A percentile compares a stretch with the other conserved stretches of the same genome.
phyloP scores from a whole-genome alignment of 2,113 vertebrate genomes.

The Struthio camelus region DNA sequence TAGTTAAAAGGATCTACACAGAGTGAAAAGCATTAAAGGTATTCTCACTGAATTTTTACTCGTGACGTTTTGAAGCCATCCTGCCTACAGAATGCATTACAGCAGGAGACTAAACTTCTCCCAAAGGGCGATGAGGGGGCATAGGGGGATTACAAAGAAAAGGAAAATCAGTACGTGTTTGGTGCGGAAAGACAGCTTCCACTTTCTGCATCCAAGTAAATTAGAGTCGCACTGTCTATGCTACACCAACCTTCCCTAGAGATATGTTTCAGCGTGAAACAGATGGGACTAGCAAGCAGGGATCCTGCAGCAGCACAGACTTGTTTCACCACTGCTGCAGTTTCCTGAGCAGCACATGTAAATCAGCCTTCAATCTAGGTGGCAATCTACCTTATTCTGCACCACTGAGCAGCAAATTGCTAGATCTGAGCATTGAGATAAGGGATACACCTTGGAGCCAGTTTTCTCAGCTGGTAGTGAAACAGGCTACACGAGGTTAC shows the following conservation, averaged over 20 bases:
- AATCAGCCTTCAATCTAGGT: constrained; percentile 26
- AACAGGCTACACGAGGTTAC: not conserved
- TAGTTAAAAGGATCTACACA: not conserved
- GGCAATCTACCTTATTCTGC: constrained; percentile 52
- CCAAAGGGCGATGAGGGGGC: constrained; percentile 42
- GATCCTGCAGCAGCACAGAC: constrained; percentile 23
- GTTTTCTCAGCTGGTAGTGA: not conserved
- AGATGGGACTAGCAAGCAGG: not conserved
- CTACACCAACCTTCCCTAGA: constrained; percentile 38
- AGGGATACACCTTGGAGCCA: not conserved
- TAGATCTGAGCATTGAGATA: constrained; percentile 5
- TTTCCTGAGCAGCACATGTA: not conserved
- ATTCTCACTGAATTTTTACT: constrained; percentile 13
- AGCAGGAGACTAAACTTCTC: constrained; percentile 45
- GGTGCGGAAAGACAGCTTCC: constrained; percentile 35
- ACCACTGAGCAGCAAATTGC: constrained; percentile 55
- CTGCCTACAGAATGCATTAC: constrained; percentile 25
- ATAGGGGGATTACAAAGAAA: constrained; percentile 57
- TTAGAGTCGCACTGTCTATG: constrained; percentile 43
- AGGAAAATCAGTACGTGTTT: constrained; percentile 64
- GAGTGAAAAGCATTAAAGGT: not conserved
- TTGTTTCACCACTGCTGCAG: constrained; percentile 14
- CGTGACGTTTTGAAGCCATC: constrained; percentile 37
- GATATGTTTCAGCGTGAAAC: not conserved
- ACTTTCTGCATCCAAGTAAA: not conserved